Evolutionary conservation across 30 jellyfish, hydroid and myxozoan species (phyloP).

Genomic region (Hydra vulgaris): DNA sequence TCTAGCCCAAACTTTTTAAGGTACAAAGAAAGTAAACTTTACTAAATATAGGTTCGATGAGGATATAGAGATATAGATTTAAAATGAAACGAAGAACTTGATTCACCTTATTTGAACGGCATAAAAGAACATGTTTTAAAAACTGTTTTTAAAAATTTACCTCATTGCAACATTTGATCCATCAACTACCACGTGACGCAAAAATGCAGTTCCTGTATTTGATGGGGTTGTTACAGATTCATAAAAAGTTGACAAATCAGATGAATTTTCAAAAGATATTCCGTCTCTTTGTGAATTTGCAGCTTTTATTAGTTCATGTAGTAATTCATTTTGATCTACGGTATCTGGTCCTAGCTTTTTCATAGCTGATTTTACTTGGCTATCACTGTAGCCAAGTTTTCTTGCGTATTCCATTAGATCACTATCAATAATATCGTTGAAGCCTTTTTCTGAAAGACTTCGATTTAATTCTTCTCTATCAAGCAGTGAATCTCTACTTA

Average conservation of each 20-base stretch:
- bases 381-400: constrained; percentile 82
- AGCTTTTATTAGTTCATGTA: constrained; percentile 83
- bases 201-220: constrained; percentile 37
- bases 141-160: too few relatives aligned
- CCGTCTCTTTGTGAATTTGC: constrained; percentile 56
- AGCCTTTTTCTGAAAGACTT: constrained; percentile 11
- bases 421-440: constrained; percentile 24
- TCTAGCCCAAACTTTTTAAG: too few relatives aligned
- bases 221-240: constrained; percentile 17
- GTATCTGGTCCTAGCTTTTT: constrained; percentile 77
- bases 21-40: too few relatives aligned
- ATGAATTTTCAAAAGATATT: neutral
- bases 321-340: constrained; percentile 79
- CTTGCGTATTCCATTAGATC: constrained; percentile 92
- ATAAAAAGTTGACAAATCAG: constrained; percentile 14
- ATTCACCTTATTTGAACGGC: too few relatives aligned
- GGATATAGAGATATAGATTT: too few relatives aligned
- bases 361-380: constrained; percentile 92
- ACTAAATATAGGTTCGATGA: too few relatives aligned
- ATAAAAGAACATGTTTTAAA: too few relatives aligned
- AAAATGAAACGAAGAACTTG: too few relatives aligned
- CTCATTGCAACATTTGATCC: constrained; percentile 99
- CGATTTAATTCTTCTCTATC: constrained; percentile 15
- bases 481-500: constrained; percentile 6
- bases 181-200: constrained; percentile 88